Conservation (phyloP, 2,797 vertebrate species). For the Galaxias olidus region DNA sequence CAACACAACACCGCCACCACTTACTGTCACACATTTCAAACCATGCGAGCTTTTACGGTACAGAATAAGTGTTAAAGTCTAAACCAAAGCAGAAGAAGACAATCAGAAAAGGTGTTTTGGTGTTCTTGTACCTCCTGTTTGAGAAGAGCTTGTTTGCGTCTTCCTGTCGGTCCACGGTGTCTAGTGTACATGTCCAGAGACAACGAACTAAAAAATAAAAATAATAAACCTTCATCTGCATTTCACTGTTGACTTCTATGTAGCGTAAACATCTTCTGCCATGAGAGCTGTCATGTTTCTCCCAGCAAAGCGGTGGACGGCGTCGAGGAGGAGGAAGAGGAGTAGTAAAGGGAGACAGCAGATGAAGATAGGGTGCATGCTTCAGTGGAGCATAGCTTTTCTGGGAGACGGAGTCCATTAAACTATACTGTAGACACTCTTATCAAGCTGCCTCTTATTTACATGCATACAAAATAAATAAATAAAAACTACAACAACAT, state of each 20-base stretch:
- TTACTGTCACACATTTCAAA: too few relatives aligned
- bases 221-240: constrained; percentile 50
- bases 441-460: constrained; percentile 53
- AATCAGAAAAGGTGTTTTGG: too few relatives aligned
- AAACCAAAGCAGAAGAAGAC: too few relatives aligned
- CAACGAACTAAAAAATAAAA: too few relatives aligned
- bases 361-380: constrained; percentile 57
- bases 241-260: constrained; percentile 49
- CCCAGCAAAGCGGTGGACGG: not conserved
- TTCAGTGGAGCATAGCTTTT: constrained; percentile 73
- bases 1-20: too few relatives aligned
- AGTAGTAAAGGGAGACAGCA: constrained; percentile 36
- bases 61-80: too few relatives aligned
- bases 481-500: constrained; percentile 6
- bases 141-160: too few relatives aligned
- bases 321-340: constrained; percentile 1
- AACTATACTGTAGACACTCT: constrained; percentile 61
- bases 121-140: too few relatives aligned
- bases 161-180: too few relatives aligned
- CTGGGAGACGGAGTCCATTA: constrained; percentile 67
- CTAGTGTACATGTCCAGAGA: too few relatives aligned
- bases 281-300: constrained; percentile 63
- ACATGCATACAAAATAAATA: constrained; percentile 41
- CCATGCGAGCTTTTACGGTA: too few relatives aligned
- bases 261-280: constrained; percentile 55